Evolutionary conservation across 2,888 invertebrate species (phyloP).

Genomic region (Actias luna): DNA sequence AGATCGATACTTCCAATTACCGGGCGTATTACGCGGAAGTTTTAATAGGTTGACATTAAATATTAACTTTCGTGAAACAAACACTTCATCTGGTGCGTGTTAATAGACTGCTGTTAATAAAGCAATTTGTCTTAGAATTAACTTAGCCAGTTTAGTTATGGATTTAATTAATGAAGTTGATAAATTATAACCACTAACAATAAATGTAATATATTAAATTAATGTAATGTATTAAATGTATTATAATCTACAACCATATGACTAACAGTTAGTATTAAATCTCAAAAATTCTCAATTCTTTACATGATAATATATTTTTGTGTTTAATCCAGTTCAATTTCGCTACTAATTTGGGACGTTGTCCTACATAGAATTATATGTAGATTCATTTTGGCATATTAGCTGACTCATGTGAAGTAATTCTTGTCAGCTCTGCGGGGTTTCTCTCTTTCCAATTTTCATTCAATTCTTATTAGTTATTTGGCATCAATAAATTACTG

Average conservation of each 20-base stretch:
- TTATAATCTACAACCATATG: background rate
- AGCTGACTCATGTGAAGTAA: background rate
- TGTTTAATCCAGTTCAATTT: background rate
- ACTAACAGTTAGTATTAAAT: no score
- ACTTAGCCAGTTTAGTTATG: background rate
- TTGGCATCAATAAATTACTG: background rate
- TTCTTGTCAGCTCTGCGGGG: background rate
- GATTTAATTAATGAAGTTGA: background rate
- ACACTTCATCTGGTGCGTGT: slow-evolving; percentile 10
- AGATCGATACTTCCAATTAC: background rate
- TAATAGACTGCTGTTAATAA: slow-evolving; percentile 7
- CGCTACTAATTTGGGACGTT: background rate
- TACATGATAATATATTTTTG: background rate
- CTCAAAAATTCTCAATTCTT: no score
- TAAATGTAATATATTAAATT: no score
- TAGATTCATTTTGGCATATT: background rate
- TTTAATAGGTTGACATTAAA: slow-evolving; percentile 34
- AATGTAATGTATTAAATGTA: no score
- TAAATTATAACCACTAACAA: background rate
- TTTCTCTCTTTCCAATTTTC: background rate
- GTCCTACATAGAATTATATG: background rate
- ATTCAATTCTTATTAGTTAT: no score
- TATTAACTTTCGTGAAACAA: slow-evolving; percentile 26
- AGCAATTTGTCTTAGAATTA: slow-evolving; percentile 2
- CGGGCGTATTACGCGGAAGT: slow-evolving; percentile 21